Conservation (phyloP, 2,888 invertebrate species). For the Ceraclea dissimilis region DNA sequence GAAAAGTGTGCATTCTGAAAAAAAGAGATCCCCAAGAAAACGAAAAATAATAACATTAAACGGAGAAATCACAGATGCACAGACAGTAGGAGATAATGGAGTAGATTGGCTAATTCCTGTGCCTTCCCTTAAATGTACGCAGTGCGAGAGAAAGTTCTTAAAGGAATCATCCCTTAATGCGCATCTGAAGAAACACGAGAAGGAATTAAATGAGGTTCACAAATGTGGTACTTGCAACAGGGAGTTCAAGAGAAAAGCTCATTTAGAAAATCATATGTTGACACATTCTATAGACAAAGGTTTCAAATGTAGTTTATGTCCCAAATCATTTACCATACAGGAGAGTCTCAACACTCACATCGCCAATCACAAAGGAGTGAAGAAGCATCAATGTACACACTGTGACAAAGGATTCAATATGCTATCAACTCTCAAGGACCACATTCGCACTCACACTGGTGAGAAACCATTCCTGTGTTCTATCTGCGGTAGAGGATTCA, state of each 20-base stretch:
- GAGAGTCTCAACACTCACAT: slow-evolving; percentile 42
- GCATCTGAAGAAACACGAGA: slow-evolving; percentile 36
- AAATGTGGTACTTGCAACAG: slow-evolving; percentile 38
- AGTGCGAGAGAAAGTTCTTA: slow-evolving; percentile 38
- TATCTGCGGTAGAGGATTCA: slow-evolving; percentile 51
- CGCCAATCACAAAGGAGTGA: slow-evolving; percentile 40
- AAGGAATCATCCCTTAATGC: slow-evolving; percentile 33
- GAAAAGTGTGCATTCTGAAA: slow-evolving; percentile 8
- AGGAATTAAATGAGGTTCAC: slow-evolving; percentile 32
- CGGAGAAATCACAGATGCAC: not conserved
- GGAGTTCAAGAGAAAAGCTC: slow-evolving; percentile 50
- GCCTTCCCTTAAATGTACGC: slow-evolving; percentile 33
- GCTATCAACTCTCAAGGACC: slow-evolving; percentile 52
- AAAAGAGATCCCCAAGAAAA: not conserved
- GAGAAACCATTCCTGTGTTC: slow-evolving; percentile 53
- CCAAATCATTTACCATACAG: slow-evolving; percentile 36
- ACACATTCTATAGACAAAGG: slow-evolving; percentile 42
- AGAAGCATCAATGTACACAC: slow-evolving; percentile 44
- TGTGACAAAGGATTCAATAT: slow-evolving; percentile 45
- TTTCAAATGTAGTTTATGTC: slow-evolving; percentile 43
- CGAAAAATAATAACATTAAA: not conserved
- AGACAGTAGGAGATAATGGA: not conserved
- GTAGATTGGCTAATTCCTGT: slow-evolving; percentile 10
- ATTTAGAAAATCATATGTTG: slow-evolving; percentile 46
- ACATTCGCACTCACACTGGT: slow-evolving; percentile 49